Conservation (phyloP, 2,888 invertebrate genomes). For the Drosophila prolongata region DNA sequence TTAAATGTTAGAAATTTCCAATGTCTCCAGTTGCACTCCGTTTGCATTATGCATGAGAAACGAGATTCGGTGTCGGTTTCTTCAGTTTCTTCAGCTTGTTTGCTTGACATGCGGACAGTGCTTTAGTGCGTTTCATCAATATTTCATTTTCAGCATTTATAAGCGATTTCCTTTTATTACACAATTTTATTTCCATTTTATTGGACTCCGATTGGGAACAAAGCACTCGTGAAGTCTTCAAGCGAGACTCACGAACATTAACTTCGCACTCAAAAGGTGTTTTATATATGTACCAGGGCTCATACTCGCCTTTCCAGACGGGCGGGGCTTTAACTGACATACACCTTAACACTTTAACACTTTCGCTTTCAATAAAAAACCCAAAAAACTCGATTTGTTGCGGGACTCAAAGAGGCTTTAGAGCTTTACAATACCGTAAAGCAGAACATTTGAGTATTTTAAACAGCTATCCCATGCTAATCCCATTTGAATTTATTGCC, state of each 20-base stretch:
- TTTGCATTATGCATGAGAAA: conserved; percentile 72
- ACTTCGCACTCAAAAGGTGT: conserved; percentile 18
- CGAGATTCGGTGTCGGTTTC: conserved; percentile 20
- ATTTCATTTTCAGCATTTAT: conserved; percentile 65
- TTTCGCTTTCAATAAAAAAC: conserved; percentile 57
- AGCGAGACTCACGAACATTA: conserved; percentile 28
- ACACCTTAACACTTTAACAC: conserved; percentile 50
- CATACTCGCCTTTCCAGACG: conserved; percentile 42
- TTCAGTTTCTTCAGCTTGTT: conserved; percentile 22
- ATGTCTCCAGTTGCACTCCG: conserved; percentile 62
- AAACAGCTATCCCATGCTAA: background rate
- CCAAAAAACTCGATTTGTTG: conserved; percentile 5
- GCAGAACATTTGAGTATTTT: conserved; percentile 24
- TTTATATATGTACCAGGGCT: conserved; percentile 22
- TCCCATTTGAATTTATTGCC: conserved; percentile 14
- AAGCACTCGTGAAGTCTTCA: conserved; percentile 65
- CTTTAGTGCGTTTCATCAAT: conserved; percentile 71
- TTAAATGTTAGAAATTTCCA: conserved; percentile 68
- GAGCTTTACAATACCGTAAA: conserved; percentile 2
- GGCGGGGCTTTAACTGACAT: conserved; percentile 14
- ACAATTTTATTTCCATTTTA: conserved; percentile 55
- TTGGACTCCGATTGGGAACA: conserved; percentile 51
- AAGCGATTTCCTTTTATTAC: conserved; percentile 68
- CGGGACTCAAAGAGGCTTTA: conserved; percentile 11
- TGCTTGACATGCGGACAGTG: conserved; percentile 68